phyloP scores from a whole-genome alignment of 2,113 vertebrate genomes.

The Agelaius tricolor region DNA sequence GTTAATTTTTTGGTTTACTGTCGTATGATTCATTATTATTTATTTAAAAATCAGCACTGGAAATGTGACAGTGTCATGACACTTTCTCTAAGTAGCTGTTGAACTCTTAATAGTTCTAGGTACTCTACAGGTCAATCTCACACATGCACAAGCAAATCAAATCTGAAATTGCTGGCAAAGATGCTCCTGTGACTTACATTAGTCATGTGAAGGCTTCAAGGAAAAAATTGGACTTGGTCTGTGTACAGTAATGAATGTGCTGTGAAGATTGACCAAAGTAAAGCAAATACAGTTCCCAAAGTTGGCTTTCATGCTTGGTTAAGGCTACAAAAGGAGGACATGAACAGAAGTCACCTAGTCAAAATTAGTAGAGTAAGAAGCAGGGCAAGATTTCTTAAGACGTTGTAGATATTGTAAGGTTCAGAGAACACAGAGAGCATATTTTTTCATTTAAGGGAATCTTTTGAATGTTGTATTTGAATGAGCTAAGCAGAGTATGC shows the following conservation, averaged over 20 bases:
- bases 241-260: not conserved
- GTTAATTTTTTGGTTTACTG: not conserved
- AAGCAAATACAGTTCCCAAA: not conserved
- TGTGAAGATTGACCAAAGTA: not conserved
- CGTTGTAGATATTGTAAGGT: not conserved
- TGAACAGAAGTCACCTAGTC: not conserved
- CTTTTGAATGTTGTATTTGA: not conserved
- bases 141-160: not conserved
- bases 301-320: not conserved
- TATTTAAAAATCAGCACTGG: not conserved
- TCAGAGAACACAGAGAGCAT: not conserved
- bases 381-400: accelerated
- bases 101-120: not conserved
- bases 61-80: not conserved
- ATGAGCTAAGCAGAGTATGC: not conserved
- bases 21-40: not conserved
- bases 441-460: not conserved
- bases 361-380: not conserved
- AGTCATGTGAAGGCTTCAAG: not conserved
- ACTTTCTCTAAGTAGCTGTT: not conserved
- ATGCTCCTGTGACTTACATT: not conserved
- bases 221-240: not conserved
- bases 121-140: not conserved
- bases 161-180: not conserved
- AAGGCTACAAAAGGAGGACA: not conserved